A percentile compares a stretch with the other conserved stretches of the same genome.
These are phyloP conservation scores for Sturnira hondurensis DNA, from an alignment of 2,113 vertebrate species.

Conservation along the genomic window DNA sequence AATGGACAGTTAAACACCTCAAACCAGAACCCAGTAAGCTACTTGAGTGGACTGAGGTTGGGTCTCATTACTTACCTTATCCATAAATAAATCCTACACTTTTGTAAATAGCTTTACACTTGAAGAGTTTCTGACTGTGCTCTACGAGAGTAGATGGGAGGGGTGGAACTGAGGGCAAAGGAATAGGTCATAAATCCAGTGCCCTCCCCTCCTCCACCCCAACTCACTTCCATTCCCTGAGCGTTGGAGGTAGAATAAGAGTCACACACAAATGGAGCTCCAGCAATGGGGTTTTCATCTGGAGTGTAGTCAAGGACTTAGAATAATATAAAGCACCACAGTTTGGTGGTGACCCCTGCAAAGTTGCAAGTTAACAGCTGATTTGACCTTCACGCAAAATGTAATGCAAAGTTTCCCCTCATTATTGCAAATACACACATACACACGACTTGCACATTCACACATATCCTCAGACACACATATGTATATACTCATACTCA, in stretches of 20 bases:
- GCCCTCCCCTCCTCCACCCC: background rate
- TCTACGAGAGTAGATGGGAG: background rate
- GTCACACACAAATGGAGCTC: background rate
- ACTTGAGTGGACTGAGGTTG: background rate
- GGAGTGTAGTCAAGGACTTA: background rate
- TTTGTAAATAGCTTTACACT: background rate
- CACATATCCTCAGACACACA: background rate
- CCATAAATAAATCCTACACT: background rate
- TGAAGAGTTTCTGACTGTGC: constrained; percentile 15
- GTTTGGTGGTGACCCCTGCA: background rate
- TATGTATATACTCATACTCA: background rate
- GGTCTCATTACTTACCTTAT: background rate
- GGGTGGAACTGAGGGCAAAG: background rate
- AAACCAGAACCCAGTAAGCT: background rate
- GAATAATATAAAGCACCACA: background rate
- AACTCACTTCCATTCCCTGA: background rate
- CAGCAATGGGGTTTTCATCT: background rate
- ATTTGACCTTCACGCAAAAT: background rate
- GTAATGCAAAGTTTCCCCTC: background rate
- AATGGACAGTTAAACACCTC: background rate
- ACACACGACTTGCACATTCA: background rate
- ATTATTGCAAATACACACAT: background rate
- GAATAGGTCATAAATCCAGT: background rate
- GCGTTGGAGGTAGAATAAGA: background rate
- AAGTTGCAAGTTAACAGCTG: background rate